phyloP scores from a whole-genome alignment of 2,888 invertebrate genomes.

The Tetheella fluctuosa region DNA sequence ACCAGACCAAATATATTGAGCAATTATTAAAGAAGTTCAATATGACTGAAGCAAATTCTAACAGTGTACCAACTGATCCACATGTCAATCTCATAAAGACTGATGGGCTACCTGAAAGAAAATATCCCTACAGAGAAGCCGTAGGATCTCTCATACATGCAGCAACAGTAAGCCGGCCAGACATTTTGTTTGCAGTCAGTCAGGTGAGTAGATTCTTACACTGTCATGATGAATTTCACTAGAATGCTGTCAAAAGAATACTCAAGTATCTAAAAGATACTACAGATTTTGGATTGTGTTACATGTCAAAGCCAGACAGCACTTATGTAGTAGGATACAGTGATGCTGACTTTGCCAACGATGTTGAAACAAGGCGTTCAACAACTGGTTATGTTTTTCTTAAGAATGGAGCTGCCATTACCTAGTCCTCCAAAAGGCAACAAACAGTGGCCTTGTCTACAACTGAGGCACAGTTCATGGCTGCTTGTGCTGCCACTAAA shows the following conservation, averaged over 20 bases:
- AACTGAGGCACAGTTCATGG: too few species aligned
- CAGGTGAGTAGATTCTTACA: constrained; percentile 19
- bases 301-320: neutral
- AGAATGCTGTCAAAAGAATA: constrained; percentile 19
- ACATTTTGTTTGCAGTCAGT: constrained; percentile 19
- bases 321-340: constrained; percentile 16
- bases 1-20: too few species aligned
- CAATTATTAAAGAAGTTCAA: neutral
- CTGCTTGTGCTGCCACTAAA: constrained; percentile 23
- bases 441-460: too few species aligned
- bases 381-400: neutral
- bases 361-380: neutral
- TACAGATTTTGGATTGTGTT: neutral
- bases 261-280: constrained; percentile 17
- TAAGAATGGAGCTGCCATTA: neutral
- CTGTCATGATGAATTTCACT: neutral
- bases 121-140: constrained; percentile 20
- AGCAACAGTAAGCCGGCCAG: constrained; percentile 20
- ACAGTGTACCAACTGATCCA: constrained; percentile 10
- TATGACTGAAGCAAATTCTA: neutral
- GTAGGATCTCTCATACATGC: constrained; percentile 21
- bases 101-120: constrained; percentile 6
- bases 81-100: constrained; percentile 4
- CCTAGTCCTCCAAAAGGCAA: neutral
- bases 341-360: constrained; percentile 27